A percentile compares a stretch with the other conserved stretches of the same genome.
phyloP scores from a whole-genome alignment of 2,113 vertebrate species.

The Pandion haliaetus region DNA sequence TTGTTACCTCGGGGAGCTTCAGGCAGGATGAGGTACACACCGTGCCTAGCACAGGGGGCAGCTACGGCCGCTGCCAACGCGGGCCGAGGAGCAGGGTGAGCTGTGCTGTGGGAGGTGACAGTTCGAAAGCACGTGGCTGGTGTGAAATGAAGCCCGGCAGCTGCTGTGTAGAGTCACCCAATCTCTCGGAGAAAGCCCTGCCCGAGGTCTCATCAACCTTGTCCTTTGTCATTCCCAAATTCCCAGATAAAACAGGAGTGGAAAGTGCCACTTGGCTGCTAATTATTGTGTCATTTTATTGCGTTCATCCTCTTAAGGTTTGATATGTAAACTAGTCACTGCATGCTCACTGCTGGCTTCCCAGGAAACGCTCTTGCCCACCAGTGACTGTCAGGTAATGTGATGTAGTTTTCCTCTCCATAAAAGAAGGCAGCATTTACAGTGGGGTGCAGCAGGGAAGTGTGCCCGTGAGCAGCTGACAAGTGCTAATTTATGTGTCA shows the following conservation, averaged over 20 bases:
- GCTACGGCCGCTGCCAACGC: accelerated
- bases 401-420: not conserved
- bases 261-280: conserved; percentile 2
- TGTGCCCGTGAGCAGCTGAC: conserved; percentile 61
- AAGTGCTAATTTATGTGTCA: conserved; percentile 72
- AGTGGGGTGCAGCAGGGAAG: conserved; percentile 44
- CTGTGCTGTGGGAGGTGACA: not conserved
- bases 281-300: conserved; percentile 24
- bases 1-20: not conserved
- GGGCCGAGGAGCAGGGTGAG: not conserved
- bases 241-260: not conserved
- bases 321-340: not conserved
- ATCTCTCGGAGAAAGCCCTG: not conserved
- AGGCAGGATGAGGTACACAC: not conserved
- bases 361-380: not conserved
- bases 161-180: not conserved
- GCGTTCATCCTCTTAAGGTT: not conserved
- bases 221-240: conserved; percentile 15
- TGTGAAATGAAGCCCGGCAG: not conserved
- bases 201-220: not conserved
- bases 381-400: not conserved
- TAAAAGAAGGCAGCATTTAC: conserved; percentile 38
- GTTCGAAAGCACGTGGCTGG: not conserved
- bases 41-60: not conserved
- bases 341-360: not conserved